Base-by-base conservation (phyloP, 2,888 invertebrate genomes). In the Tipula lateralis region DNA sequence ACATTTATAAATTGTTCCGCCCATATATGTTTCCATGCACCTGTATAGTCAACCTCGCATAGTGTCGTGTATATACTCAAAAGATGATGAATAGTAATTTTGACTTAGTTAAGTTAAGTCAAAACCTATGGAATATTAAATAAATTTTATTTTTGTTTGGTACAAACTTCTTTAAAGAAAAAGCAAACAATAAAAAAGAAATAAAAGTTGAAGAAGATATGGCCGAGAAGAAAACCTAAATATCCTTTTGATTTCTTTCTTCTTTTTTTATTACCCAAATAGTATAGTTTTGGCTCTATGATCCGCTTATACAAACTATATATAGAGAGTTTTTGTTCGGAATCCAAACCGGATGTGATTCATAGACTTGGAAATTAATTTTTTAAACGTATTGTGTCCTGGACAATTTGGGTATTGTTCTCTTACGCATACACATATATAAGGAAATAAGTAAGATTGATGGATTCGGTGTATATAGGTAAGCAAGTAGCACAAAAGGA, bases 221-320 rank as follows among this genome's bases (percentile, higher is more conserved):
- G 39, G 13, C 39, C 13, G 13, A 39, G 39, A 66, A 66, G 66
- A 66, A 19, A 66, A 66, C 66, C 24, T 66, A 66, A 66, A 66
- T 66, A 66, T 66, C 66, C 66, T 66, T 66, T 66, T 66, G 66
- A 66, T 66, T 66, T 66, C 66, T 66, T 66, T 44, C 44, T 44
- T 16, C 44, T 44, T 44, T 16, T 39, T 39, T 39, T 39, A 39
- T 39, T 39, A 39, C 13, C 13, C 19, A 24, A 66, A 66, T 66
- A 66, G 66, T 24, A 66, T 66, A n/a, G n/a, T 66, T 66, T 66
- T 66, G 66, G 66, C 66, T 66, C 66, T 24, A 66, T 66, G 66
- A 66, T 66, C 66, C 66, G 66, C 66, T 66, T 66, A 66, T 66
- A 7, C n/a, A 44, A 44, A 44, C 44, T 44, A 44, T 24, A 66